These are phyloP conservation scores for Holothuria glaberrima DNA, from an alignment of 35 echinoderm and acorn worm species.

Conservation along the genomic window DNA sequence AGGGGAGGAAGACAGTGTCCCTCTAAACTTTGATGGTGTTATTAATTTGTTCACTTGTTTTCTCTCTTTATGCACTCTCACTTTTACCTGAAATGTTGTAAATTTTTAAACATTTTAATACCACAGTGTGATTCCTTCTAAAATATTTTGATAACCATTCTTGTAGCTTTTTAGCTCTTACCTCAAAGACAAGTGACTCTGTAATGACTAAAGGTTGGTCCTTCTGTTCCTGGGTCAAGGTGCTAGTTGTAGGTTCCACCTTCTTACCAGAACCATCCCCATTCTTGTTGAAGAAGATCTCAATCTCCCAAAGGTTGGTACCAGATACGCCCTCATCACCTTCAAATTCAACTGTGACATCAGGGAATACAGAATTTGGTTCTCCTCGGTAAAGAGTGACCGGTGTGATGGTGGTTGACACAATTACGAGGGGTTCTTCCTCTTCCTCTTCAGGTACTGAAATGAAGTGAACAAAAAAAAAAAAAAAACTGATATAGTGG, in stretches of 20 bases:
- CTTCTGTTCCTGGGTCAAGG: slow-evolving; percentile 41
- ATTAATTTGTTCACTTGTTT: too few species aligned
- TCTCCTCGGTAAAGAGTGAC: not conserved
- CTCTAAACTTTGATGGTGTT: too few species aligned
- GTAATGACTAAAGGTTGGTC: slow-evolving; percentile 37
- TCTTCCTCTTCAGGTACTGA: slow-evolving; percentile 22
- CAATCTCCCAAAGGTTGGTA: slow-evolving; percentile 47
- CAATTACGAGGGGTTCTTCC: slow-evolving; percentile 37
- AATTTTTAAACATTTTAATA: too few species aligned
- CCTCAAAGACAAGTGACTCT: slow-evolving; percentile 46
- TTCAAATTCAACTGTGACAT: slow-evolving; percentile 19
- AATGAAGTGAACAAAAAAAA: not conserved
- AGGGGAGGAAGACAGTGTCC: too few species aligned
- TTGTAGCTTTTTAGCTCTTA: too few species aligned
- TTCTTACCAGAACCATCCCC: slow-evolving; percentile 46
- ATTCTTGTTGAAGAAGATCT: slow-evolving; percentile 50
- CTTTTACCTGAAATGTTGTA: too few species aligned
- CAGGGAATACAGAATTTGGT: slow-evolving; percentile 15
- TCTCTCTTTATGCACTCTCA: too few species aligned
- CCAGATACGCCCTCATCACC: slow-evolving; percentile 28
- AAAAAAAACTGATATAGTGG: too few species aligned
- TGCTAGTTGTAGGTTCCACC: not conserved
- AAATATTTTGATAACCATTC: too few species aligned
- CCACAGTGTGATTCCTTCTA: too few species aligned
- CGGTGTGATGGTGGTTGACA: slow-evolving; percentile 33